These are phyloP conservation scores for Hololepta plana DNA, from an alignment of 2,888 invertebrate species.

Conservation along the genomic window DNA sequence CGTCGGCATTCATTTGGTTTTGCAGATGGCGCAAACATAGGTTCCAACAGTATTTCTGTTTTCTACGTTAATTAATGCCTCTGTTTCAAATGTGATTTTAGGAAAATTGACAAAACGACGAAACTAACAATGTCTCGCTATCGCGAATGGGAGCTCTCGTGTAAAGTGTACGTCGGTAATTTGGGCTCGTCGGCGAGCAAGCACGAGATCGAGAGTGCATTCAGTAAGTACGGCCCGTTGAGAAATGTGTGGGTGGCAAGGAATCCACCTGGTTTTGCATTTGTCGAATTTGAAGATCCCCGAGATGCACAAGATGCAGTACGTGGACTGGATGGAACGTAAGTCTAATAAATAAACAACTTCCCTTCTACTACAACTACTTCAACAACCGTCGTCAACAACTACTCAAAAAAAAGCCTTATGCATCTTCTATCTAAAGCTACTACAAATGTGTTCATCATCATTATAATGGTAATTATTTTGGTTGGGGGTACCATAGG, in stretches of 20 bases:
- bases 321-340: constrained; percentile 68
- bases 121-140: constrained; percentile 60
- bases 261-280: constrained; percentile 84
- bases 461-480: constrained; percentile 1
- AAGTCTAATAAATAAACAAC: constrained; percentile 22
- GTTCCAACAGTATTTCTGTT: no score
- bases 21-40: no score
- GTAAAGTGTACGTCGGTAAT: constrained; percentile 88
- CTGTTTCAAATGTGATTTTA: no score
- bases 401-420: constrained; percentile 1
- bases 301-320: constrained; percentile 78
- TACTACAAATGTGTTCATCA: neutral
- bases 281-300: constrained; percentile 77
- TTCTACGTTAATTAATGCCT: no score
- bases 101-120: no score
- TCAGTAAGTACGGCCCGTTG: constrained; percentile 73
- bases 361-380: constrained; percentile 1
- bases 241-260: constrained; percentile 88
- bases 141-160: constrained; percentile 69
- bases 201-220: constrained; percentile 74
- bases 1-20: no score
- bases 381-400: constrained; percentile 2
- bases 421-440: constrained; percentile 1
- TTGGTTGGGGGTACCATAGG: no score
- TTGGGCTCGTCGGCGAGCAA: constrained; percentile 80